phyloP scores from a whole-genome alignment of 2,888 invertebrate genomes.

The Oligia fasciuncula region DNA sequence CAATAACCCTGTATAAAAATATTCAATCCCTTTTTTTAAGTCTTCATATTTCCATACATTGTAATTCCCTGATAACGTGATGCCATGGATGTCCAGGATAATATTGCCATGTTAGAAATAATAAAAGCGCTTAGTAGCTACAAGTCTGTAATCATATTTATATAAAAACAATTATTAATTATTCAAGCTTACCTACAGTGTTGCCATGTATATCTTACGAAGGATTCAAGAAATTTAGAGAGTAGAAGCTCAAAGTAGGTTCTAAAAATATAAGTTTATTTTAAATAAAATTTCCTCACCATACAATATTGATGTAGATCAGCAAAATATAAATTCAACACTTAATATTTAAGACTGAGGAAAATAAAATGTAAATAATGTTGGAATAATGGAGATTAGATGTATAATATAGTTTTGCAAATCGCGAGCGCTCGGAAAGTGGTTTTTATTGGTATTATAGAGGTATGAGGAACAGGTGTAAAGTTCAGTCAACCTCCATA shows the following conservation, averaged over 20 bases:
- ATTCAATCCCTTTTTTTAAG: too few relatives aligned
- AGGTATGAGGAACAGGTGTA: too few relatives aligned
- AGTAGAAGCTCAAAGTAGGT: slow-evolving; percentile 15
- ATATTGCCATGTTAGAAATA: neutral
- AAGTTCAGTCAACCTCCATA: too few relatives aligned
- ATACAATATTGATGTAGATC: slow-evolving; percentile 13
- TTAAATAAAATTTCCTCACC: slow-evolving; percentile 19
- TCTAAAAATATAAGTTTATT: slow-evolving; percentile 50
- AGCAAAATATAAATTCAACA: slow-evolving; percentile 31
- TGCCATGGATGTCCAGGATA: neutral
- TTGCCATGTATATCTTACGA: neutral
- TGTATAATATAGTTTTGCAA: slow-evolving; percentile 7
- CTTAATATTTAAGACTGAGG: slow-evolving; percentile 25
- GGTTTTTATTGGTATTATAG: neutral
- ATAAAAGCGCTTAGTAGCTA: neutral
- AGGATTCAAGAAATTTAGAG: neutral
- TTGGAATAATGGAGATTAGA: slow-evolving; percentile 18
- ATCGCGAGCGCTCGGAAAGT: slow-evolving; percentile 9
- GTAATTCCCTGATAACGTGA: neutral
- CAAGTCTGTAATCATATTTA: neutral
- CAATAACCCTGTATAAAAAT: too few relatives aligned
- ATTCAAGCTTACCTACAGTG: neutral
- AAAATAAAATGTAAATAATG: slow-evolving; percentile 18
- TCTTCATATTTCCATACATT: too few relatives aligned
- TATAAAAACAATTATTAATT: neutral